Percentiles rank a stretch among this genome's conserved stretches.
These are phyloP conservation scores for Malurus leucopterus DNA, from an alignment of 2,797 vertebrate species.

Conservation along the genomic window DNA sequence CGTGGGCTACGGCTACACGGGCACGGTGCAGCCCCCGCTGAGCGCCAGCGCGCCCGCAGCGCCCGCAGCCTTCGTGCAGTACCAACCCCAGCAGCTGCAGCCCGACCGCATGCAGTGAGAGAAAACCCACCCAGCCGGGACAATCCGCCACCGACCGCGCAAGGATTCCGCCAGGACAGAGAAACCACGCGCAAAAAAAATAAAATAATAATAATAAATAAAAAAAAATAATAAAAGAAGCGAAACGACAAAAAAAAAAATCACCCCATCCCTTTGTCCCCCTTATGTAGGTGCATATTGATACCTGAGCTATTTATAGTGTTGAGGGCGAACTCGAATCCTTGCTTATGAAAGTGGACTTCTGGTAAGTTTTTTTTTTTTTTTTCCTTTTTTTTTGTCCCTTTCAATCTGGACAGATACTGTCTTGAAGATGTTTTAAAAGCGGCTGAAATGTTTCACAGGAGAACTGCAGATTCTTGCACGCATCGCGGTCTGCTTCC, in stretches of 20 bases:
- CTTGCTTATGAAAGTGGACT: conserved; percentile 38
- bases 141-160: neutral
- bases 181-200: no score
- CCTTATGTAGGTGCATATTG: conserved; percentile 31
- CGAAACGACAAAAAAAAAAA: neutral
- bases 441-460: conserved; percentile 38
- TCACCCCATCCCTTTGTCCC: neutral
- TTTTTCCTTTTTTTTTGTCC: neutral
- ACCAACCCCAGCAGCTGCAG: conserved; percentile 87
- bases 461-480: conserved; percentile 43
- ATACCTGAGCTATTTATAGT: conserved; percentile 66
- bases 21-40: conserved; percentile 73
- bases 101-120: conserved; percentile 91
- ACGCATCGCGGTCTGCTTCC: conserved; percentile 23
- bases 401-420: conserved; percentile 1
- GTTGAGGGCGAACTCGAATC: conserved; percentile 31
- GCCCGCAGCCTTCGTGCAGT: conserved; percentile 82
- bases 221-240: neutral
- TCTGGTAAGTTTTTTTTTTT: conserved; percentile 21
- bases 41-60: conserved; percentile 65
- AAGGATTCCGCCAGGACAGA: conserved; percentile 43
- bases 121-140: neutral
- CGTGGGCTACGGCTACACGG: conserved; percentile 83
- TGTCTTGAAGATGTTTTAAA: conserved; percentile 46
- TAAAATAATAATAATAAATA: neutral